phyloP scores from a whole-genome alignment of 2,888 invertebrate genomes.

The Eilema caniola region DNA sequence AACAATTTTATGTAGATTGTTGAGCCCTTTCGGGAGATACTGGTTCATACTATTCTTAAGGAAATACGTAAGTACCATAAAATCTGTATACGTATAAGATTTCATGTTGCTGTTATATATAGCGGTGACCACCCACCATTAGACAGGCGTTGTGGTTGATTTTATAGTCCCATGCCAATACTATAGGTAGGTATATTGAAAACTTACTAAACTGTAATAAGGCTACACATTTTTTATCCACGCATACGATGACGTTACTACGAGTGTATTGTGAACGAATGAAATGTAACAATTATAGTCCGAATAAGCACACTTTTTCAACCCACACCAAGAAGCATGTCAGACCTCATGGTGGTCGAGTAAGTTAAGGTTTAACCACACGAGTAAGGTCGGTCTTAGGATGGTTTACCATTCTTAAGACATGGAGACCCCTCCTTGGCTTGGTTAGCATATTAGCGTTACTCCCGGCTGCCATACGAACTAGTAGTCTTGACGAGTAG shows the following conservation, averaged over 20 bases:
- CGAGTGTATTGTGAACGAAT: too few species aligned
- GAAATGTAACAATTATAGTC: too few species aligned
- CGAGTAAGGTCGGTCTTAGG: too few species aligned
- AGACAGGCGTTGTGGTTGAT: background rate
- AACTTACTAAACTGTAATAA: background rate
- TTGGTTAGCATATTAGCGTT: too few species aligned
- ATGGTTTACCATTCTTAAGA: too few species aligned
- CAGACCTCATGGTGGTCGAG: too few species aligned
- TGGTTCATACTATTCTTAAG: slow-evolving; percentile 38
- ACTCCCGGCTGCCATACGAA: too few species aligned
- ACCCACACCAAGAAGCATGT: too few species aligned
- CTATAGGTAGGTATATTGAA: background rate
- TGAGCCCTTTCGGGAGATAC: slow-evolving; percentile 39
- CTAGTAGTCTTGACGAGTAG: too few species aligned
- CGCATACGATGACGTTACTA: background rate
- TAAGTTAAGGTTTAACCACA: too few species aligned
- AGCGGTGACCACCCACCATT: background rate
- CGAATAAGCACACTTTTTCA: too few species aligned
- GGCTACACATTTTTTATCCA: background rate
- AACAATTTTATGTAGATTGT: slow-evolving; percentile 54
- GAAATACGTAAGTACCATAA: slow-evolving; percentile 26
- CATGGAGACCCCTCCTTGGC: too few species aligned
- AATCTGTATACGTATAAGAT: slow-evolving; percentile 20
- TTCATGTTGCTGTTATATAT: background rate
- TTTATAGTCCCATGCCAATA: slow-evolving; percentile 1